Evolutionary conservation across 2,797 vertebrate genomes (phyloP), one percentile per base, ranked within the genome.

Genomic region (Parambassis ranga): DNA sequence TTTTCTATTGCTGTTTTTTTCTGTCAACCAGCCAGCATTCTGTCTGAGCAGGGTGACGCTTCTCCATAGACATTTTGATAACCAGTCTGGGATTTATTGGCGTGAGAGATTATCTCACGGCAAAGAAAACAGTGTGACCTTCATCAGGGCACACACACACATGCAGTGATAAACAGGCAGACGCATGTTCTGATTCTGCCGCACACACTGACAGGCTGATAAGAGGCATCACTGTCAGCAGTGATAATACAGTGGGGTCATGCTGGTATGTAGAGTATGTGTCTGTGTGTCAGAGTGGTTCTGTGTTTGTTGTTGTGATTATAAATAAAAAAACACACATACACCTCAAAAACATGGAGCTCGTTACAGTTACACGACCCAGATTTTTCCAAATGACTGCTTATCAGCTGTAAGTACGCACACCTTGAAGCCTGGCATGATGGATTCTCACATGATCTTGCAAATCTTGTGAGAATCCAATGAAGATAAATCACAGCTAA

Each of bases 181-280:
- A 36, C 1, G 1, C 2, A 33, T 13, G 10, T 10, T 39, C 16
- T 63, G 66, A 41, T 26, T 55, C 10, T 18, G 36, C 11, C 7
- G 30, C 9, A 10, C 22, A 41, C 27, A 33, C 47, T 67, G 76
- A 43, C 69, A 65, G 61, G 24, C 58, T 55, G 65, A 32, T 37
- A n/a, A 64, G 66, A 71, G 59, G 41, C 66, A 20, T 79, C 67
- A 66, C 4, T 26, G 44, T 24, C 65, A 71, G 62, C n/a, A 5
- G 15, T 33, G 81, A 81, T 76, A 82, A 65, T 38, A 39, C 19
- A 16, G 32, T 13, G 4, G 26, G 51, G 57, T 57, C 36, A 55
- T 58, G 30, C 41, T 64, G 65, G 65, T 48, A 50, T 9, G 33
- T 23, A 18, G 31, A 8, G 32, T 37, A 2, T 24, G 47, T 56